Base-by-base conservation (phyloP, 2,888 invertebrate species). In the Drosophila stalkeri region DNA sequence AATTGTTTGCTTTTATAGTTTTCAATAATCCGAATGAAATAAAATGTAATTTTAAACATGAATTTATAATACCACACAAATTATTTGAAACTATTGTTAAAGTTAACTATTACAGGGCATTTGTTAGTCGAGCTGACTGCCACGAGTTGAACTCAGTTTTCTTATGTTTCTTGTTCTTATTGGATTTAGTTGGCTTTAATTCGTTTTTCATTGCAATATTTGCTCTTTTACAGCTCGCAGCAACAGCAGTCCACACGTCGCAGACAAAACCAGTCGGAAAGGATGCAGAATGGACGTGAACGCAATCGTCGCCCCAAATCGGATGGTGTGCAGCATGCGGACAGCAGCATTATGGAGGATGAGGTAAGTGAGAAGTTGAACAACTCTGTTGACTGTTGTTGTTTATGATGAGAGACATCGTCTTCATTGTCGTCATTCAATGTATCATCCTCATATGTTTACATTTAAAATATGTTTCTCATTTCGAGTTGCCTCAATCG, bases 271-370 rank as follows among this genome's bases (percentile, higher is more conserved):
- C 91, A 91, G 75, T 86, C 86, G 75, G 84, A 84, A 62, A 80
- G 84, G 27, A 74, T 86, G 67, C 91, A 91, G 71, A 90, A 89
- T 70, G 91, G 89, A 67, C 90, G 91, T 72, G 92, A 92, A 72
- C 89, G 92, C 46, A 92, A 83, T 80, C 90, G 92, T 63, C 91
- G 92, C 59, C 92, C 92, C 56, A 92, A 92, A 80, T 89, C 91
- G 60, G 93, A 93, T 83, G 92, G 91, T 47, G 82, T 92, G 68
- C 92, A 92, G 78, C 92, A 91, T 89, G 91, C 91, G 66, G 92
- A 93, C 77, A 92, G 92, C 76, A 92, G 92, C 80, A 90, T 93
- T 63, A 92, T 92, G 91, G 92, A 93, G 67, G 92, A 93, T 80
- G 93, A 93, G 92, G 93, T 93, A 85, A 90, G 76, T 60, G 60